These are phyloP conservation scores for Cecropterus lyciades DNA, from an alignment of 1,140 invertebrate species.

Conservation along the genomic window DNA sequence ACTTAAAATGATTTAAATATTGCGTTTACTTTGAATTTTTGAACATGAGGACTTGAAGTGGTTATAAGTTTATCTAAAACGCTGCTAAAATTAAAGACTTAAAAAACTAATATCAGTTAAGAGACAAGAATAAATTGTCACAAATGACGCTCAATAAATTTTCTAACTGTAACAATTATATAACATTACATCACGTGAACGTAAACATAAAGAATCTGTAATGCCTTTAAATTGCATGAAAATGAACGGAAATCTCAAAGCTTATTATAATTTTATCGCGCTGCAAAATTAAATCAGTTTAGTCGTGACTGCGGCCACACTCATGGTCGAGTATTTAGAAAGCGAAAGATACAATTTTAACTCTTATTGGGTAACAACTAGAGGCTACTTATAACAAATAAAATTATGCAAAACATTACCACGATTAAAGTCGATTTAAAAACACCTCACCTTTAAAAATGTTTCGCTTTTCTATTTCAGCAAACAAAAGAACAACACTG, in stretches of 20 bases:
- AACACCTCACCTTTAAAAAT: constrained; percentile 52
- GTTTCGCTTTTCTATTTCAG: constrained; percentile 45
- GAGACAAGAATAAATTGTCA: too few species aligned
- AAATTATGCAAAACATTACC: constrained; percentile 54
- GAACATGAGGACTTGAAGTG: too few species aligned
- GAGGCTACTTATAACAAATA: constrained; percentile 48
- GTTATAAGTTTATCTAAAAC: too few species aligned
- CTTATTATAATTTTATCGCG: constrained; percentile 47
- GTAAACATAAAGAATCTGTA: neutral
- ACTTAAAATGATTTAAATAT: too few species aligned
- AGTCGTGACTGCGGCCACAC: constrained; percentile 73
- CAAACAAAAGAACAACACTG: constrained; percentile 58
- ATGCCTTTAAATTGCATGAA: constrained; percentile 8
- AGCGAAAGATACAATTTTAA: constrained; percentile 68
- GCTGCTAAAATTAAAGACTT: too few species aligned
- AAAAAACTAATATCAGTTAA: too few species aligned
- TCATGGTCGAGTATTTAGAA: constrained; percentile 80
- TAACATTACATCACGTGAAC: constrained; percentile 1
- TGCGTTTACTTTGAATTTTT: too few species aligned
- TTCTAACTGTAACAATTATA: neutral
- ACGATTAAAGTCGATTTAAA: constrained; percentile 30
- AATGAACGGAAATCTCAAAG: constrained; percentile 36
- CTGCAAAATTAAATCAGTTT: constrained; percentile 58
- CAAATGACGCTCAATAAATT: neutral
- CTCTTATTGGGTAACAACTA: constrained; percentile 65